Percentiles rank a stretch among this genome's conserved stretches.
phyloP scores from a whole-genome alignment of 2,113 vertebrate genomes.

The Odobenus rosmarus region DNA sequence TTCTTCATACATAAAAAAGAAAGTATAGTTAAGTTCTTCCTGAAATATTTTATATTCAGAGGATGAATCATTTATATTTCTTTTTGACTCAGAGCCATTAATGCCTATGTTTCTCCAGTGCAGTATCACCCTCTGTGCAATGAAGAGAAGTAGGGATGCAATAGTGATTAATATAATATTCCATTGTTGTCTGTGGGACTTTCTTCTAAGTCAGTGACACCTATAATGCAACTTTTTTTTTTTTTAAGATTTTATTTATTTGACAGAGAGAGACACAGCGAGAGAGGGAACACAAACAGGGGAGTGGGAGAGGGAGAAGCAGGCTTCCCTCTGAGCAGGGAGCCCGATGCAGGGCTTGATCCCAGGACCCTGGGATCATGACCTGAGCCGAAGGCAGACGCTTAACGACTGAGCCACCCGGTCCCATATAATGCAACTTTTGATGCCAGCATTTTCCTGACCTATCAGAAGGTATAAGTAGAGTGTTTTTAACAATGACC shows the following conservation, averaged over 20 bases:
- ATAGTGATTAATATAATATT: background rate
- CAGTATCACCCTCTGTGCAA: background rate
- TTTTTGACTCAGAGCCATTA: background rate
- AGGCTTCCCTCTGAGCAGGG: too few relatives aligned
- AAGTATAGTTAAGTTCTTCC: background rate
- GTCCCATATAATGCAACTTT: background rate
- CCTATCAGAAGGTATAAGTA: background rate
- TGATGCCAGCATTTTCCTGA: background rate
- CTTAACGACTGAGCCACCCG: too few relatives aligned
- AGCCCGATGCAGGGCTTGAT: too few relatives aligned
- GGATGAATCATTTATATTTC: background rate
- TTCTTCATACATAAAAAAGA: background rate
- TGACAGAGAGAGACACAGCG: too few relatives aligned
- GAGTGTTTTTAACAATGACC: background rate
- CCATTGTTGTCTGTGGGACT: background rate
- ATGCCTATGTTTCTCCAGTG: background rate
- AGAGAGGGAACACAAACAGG: too few relatives aligned
- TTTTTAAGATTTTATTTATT: too few relatives aligned
- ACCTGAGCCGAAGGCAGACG: too few relatives aligned
- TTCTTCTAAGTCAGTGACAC: background rate
- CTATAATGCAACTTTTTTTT: background rate
- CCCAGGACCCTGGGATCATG: too few relatives aligned
- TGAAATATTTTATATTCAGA: background rate
- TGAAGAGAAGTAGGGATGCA: background rate
- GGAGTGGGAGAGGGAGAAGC: too few relatives aligned